These are phyloP conservation scores for Ylistrum balloti DNA, from an alignment of 1,140 invertebrate genomes.

Conservation along the genomic window DNA sequence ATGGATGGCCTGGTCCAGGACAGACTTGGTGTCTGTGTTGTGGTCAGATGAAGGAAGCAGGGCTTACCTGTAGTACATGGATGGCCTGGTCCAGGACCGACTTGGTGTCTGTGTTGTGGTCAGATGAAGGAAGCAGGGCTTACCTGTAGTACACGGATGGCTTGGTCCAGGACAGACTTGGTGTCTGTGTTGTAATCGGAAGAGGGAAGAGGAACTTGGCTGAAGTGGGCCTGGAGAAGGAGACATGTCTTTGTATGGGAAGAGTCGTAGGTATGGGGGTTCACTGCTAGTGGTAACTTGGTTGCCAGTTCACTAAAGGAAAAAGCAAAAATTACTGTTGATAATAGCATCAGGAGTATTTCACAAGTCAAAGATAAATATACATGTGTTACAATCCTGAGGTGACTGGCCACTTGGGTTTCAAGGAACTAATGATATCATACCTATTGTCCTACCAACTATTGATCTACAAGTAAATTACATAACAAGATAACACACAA, in stretches of 20 bases:
- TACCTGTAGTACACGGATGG: conserved; percentile 97
- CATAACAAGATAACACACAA: too few species aligned
- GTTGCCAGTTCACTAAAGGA: conserved; percentile 90
- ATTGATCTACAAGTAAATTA: too few species aligned
- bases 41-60: too few species aligned
- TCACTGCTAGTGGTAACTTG: conserved; percentile 89
- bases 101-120: conserved; percentile 98
- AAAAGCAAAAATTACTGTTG: not conserved
- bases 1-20: not conserved
- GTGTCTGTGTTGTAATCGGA: conserved; percentile 98
- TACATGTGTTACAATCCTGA: too few species aligned
- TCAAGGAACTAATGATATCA: too few species aligned
- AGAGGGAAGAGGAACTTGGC: conserved; percentile 90
- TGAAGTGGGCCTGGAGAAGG: conserved; percentile 96
- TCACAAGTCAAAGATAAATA: too few species aligned
- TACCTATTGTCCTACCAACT: too few species aligned
- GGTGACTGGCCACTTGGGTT: too few species aligned
- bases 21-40: too few species aligned
- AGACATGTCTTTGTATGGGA: conserved; percentile 97
- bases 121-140: conserved; percentile 91
- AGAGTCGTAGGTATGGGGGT: conserved; percentile 90
- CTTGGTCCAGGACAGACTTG: conserved; percentile 98
- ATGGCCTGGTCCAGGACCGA: conserved; percentile 87
- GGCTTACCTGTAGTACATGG: too few species aligned
- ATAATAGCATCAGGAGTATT: too few species aligned